Evolutionary conservation across 2,888 invertebrate genomes (phyloP).

Genomic region (Cryptus armator): DNA sequence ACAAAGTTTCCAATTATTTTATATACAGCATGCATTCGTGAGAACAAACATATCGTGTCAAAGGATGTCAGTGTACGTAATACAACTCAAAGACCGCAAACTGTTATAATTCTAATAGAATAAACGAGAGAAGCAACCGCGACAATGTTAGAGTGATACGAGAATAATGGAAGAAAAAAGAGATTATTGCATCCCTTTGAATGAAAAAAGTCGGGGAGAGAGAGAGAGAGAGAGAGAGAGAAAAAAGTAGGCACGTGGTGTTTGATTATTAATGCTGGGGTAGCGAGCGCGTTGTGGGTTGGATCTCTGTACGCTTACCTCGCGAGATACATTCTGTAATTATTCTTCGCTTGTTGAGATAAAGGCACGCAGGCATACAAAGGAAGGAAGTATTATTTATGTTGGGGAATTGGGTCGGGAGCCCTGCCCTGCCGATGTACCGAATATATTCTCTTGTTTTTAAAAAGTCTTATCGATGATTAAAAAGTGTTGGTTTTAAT

Average conservation of each 20-base stretch:
- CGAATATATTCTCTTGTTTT: neutral
- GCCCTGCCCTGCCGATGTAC: conserved; percentile 6
- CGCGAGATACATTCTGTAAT: conserved; percentile 67
- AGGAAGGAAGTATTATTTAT: conserved; percentile 49
- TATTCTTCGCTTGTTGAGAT: conserved; percentile 59
- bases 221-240: conserved; percentile 51
- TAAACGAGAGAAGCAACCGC: conserved; percentile 35
- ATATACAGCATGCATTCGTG: neutral
- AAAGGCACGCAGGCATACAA: conserved; percentile 21
- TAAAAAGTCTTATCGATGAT: neutral
- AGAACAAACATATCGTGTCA: conserved; percentile 39
- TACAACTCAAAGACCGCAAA: conserved; percentile 70
- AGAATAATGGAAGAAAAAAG: conserved; percentile 39
- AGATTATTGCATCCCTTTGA: conserved; percentile 23
- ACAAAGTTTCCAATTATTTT: neutral
- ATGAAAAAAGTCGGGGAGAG: conserved; percentile 50
- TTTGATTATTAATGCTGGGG: conserved; percentile 75
- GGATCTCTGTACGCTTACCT: neutral
- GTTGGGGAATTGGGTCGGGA: conserved; percentile 29
- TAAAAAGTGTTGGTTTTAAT: too few species aligned
- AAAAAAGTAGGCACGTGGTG: conserved; percentile 47
- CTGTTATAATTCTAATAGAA: conserved; percentile 51
- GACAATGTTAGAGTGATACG: neutral
- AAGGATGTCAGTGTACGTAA: conserved; percentile 62
- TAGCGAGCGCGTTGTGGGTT: conserved; percentile 27